Base-by-base conservation (phyloP, 2,113 vertebrate species). In the Callipepla californica region DNA sequence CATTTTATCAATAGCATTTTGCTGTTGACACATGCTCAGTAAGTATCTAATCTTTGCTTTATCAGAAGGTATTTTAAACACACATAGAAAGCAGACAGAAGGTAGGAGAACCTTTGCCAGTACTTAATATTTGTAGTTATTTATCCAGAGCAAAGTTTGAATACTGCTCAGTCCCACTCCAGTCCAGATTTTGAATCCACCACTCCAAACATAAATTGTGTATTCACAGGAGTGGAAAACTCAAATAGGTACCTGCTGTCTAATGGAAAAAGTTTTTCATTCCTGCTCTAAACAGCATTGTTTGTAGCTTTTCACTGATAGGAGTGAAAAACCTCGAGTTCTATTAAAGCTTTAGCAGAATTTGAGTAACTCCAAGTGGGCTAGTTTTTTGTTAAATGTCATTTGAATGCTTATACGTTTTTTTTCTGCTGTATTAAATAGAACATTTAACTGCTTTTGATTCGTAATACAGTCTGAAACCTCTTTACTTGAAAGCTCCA, bases 401-500 rank as follows among this genome's bases (percentile, higher is more conserved):
- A 65, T 93, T 90, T 90, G 34, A 90, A 93, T 72, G 22, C 44
- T 53, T 86, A 32, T 34, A 14, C 38, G 16, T 65, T 79, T 92
- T 91, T 91, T 95, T 51, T 47, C 82, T 85, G 67, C 58, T 50
- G 7, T 94, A 65, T 86, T 88, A 83, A 78, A 45, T 92, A 80
- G 59, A 86, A 13, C 25, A 48, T 90, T 93, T 94, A 92, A 90
- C 59, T 80, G 40, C 38, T 83, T 96, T 92, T 95, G 83, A 84
- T 92, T 94, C 65, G 80, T 77, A 90, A 68, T 82, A 55, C 70
- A 89, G 88, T 76, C 90, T 75, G 68, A 90, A 93, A 57, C 80
- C 61, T 93, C 82, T 67, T 92, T 86, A 94, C 21, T 87, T 93
- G 82, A 88, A 92, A 84, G 50, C 38, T 90, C 92, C 86, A 70